A percentile compares a stretch with the other conserved stretches of the same genome.
These are phyloP conservation scores for Pygoscelis antarcticus DNA, from an alignment of 2,113 vertebrate species.

Conservation along the genomic window DNA sequence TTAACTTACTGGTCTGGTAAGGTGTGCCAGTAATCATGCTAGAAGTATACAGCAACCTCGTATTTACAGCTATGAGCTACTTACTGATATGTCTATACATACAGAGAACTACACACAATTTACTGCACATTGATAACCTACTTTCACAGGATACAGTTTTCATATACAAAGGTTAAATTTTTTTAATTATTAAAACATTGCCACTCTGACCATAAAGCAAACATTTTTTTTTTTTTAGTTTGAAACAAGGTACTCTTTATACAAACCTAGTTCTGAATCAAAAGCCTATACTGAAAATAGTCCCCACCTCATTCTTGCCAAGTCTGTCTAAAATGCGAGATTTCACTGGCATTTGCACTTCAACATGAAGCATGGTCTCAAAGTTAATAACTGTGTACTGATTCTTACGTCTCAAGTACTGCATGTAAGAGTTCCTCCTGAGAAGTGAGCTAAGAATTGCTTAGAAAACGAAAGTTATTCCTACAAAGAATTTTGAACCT, in stretches of 20 bases:
- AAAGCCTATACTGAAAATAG: neutral
- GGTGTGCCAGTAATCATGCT: neutral
- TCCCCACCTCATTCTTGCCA: neutral
- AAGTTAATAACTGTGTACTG: neutral
- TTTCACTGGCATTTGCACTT: conserved; percentile 30
- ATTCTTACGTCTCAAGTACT: neutral
- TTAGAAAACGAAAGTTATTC: neutral
- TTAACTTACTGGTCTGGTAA: neutral
- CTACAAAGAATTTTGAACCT: neutral
- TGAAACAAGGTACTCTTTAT: neutral
- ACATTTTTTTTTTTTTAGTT: neutral
- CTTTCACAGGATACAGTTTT: neutral
- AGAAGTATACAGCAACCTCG: neutral
- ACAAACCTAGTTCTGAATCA: conserved; percentile 15
- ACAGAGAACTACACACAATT: neutral
- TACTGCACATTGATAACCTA: neutral
- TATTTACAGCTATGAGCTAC: conserved; percentile 1
- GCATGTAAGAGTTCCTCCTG: neutral
- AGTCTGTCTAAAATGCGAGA: neutral
- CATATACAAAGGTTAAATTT: neutral
- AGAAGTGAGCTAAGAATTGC: neutral
- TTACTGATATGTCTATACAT: neutral
- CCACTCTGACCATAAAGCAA: neutral
- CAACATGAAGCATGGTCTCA: conserved; percentile 43
- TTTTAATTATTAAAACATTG: conserved; percentile 2